Conservation (phyloP, 1,140 invertebrate species). For the Oedothorax gibbosus region DNA sequence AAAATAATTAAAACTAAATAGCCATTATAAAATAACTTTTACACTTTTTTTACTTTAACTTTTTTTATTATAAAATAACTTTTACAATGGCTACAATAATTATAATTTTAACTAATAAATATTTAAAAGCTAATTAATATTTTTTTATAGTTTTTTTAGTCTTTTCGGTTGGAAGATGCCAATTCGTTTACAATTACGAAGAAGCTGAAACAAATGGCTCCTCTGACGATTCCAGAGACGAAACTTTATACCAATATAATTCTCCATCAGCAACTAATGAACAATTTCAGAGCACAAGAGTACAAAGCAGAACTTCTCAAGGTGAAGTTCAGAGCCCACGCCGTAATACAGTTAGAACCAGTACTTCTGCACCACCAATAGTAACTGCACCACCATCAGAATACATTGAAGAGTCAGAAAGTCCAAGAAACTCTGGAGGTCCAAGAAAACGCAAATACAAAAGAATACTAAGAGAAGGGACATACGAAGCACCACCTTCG, state of each 20-base stretch:
- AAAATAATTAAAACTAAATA: too few relatives aligned
- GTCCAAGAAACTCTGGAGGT: not conserved
- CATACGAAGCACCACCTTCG: constrained; percentile 8
- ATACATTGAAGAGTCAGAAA: not conserved
- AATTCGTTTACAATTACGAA: constrained; percentile 50
- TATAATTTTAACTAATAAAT: too few relatives aligned
- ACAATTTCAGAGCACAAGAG: not conserved
- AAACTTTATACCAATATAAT: constrained; percentile 2
- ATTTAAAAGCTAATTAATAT: not conserved
- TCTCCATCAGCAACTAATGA: not conserved
- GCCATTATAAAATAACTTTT: too few relatives aligned
- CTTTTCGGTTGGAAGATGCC: constrained; percentile 4
- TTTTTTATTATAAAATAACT: too few relatives aligned
- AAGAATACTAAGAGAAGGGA: constrained; percentile 13
- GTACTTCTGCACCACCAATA: not conserved
- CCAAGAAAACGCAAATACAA: constrained; percentile 11
- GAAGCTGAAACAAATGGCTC: constrained; percentile 9
- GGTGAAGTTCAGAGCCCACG: not conserved
- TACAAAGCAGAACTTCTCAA: not conserved
- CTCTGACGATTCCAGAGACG: not conserved
- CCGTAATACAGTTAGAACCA: not conserved
- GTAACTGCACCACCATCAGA: not conserved
- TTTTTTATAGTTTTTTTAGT: not conserved
- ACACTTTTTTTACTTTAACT: too few relatives aligned
- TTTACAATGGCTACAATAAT: too few relatives aligned